A percentile compares a stretch with the other conserved stretches of the same genome.
phyloP scores from a whole-genome alignment of 2,888 invertebrate genomes.

The Melikaiella ostensackeni region DNA sequence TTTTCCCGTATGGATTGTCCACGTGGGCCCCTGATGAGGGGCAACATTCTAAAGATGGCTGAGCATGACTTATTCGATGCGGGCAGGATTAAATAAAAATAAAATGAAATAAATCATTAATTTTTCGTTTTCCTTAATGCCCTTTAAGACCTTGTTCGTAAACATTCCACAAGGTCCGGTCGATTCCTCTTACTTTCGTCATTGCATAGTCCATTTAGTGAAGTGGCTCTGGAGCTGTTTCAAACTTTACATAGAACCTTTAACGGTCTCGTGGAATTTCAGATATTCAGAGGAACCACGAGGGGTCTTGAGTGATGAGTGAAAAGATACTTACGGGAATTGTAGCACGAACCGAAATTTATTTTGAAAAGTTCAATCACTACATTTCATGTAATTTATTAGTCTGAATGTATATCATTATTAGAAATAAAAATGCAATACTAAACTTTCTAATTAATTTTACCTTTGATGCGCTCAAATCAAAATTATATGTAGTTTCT shows the following conservation, averaged over 20 bases:
- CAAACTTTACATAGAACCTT: slow-evolving; percentile 14
- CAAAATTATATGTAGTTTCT: neutral
- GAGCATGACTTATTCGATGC: too few relatives aligned
- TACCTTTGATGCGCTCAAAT: neutral
- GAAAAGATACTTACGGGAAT: neutral
- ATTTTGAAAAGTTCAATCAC: neutral
- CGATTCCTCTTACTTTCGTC: slow-evolving; percentile 37
- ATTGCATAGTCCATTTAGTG: slow-evolving; percentile 32
- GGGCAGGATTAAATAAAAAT: neutral
- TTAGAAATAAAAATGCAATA: too few relatives aligned
- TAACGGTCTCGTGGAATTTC: slow-evolving; percentile 34
- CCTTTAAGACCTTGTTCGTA: neutral
- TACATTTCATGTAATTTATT: neutral
- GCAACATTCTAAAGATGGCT: too few relatives aligned
- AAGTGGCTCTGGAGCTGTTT: slow-evolving; percentile 23
- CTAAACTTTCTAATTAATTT: too few relatives aligned
- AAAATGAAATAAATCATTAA: too few relatives aligned
- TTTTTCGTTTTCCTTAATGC: neutral
- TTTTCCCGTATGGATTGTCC: too few relatives aligned
- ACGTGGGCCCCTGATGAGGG: too few relatives aligned
- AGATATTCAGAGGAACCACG: slow-evolving; percentile 8
- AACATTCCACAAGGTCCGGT: neutral
- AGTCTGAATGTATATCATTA: too few relatives aligned
- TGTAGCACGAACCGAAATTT: neutral
- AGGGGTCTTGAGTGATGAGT: slow-evolving; percentile 15